These are phyloP conservation scores for Sinocyclocheilus maitianheensis DNA, from an alignment of 2,113 vertebrate genomes.

Conservation along the genomic window DNA sequence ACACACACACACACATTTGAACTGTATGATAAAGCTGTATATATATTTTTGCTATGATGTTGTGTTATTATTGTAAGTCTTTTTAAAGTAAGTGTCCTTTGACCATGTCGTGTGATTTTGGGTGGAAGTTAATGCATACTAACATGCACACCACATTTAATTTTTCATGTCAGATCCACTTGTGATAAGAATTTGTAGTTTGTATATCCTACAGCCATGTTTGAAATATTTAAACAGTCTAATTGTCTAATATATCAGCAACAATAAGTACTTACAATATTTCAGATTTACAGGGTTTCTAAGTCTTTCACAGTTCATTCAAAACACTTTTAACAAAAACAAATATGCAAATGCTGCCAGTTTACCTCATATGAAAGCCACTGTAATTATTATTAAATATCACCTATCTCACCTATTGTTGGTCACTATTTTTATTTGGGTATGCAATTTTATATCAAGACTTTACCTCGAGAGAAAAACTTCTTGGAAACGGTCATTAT, in stretches of 20 bases:
- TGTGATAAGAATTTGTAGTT: not conserved
- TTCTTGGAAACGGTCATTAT: not conserved
- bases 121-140: not conserved
- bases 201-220: not conserved
- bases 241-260: not conserved
- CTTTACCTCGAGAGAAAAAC: not conserved
- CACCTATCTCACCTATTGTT: not conserved
- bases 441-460: not conserved
- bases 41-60: slow-evolving; percentile 35
- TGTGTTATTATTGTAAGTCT: slow-evolving; percentile 4
- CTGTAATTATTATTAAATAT: slow-evolving; percentile 40
- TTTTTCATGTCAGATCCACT: not conserved
- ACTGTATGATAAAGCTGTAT: slow-evolving; percentile 5
- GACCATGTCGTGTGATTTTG: not conserved
- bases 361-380: slow-evolving; percentile 17
- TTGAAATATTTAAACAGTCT: not conserved
- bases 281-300: not conserved
- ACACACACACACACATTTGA: not conserved
- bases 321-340: slow-evolving; percentile 11
- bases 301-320: not conserved
- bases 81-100: slow-evolving; percentile 41
- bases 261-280: not conserved
- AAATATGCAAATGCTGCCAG: slow-evolving; percentile 41
- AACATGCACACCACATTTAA: not conserved
- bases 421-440: not conserved